Base-by-base conservation (phyloP, 2,113 vertebrate species). In the Bujurquina vittata region DNA sequence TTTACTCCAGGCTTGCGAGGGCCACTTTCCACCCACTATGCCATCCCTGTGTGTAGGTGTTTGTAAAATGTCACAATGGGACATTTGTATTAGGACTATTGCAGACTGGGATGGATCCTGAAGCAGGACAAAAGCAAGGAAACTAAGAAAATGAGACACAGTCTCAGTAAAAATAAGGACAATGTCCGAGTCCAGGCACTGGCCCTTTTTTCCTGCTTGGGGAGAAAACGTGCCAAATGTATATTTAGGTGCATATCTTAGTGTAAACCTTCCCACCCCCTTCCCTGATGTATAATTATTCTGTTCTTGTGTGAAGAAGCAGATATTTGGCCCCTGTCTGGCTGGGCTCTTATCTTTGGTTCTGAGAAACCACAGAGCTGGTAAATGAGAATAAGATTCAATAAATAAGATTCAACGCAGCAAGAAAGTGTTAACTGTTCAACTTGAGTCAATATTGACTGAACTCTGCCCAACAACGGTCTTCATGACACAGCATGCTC, bases 361-460 rank as follows among this genome's bases (percentile, higher is more conserved):
- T 3, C 15, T 57, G 63, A 37, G 59, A 61, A 57, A 77, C 0
- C 58, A 78, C 5, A 31, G 17, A 22, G 26, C 58, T 57, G 54
- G 35, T 35, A 10, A 65, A 59, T 49, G 15, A 37, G 8, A 81
- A 57, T n/a, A n/a, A n/a, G n/a, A n/a, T n/a, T n/a, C n/a, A 67
- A 49, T 74, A 75, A 55, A 76, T 75, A 22, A n/a, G n/a, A 62
- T 26, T 23, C 7, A 3, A 29, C 10, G 7, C 11, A 31, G 17
- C 52, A n/a, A n/a, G 18, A 79, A 62, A 59, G 74, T 65, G 81
- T 54, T 12, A 79, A 79, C 72, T 62, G 56, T 58, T 81, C 40
- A 87, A 55, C 37, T 54, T 26, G 72, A 63, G 67, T 78, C 83
- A 91, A 93, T 88, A 92, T 88, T 83, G 85, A 87, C 77, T 37